A percentile compares a stretch with the other conserved stretches of the same genome.
Conservation (phyloP, 37 sponge, comb jelly and placozoan genomes). For the Diacarnus erythraeanus region DNA sequence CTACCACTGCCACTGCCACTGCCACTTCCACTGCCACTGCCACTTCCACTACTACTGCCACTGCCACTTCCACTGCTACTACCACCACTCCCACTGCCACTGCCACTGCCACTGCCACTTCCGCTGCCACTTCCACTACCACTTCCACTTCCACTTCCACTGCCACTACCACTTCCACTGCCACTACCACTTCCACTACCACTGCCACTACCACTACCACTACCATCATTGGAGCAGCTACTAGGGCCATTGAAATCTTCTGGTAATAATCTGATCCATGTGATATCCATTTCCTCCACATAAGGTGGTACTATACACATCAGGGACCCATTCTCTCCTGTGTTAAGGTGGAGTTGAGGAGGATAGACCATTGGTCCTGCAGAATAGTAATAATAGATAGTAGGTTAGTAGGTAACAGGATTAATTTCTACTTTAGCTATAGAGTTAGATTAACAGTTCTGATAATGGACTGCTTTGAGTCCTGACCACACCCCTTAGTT, state of each 20-base stretch:
- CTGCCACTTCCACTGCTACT: background rate
- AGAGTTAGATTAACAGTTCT: too few species aligned
- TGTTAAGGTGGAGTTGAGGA: background rate
- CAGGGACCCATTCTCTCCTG: background rate
- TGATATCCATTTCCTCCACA: background rate
- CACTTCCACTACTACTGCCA: background rate
- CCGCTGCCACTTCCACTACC: background rate
- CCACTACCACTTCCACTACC: background rate
- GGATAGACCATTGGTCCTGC: background rate
- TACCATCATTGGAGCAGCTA: background rate
- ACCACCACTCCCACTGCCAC: background rate
- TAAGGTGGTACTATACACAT: background rate
- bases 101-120: background rate
- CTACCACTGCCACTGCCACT: background rate
- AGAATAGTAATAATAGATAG: background rate
- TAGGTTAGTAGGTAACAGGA: too few species aligned
- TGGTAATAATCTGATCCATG: background rate
- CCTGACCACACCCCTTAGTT: too few species aligned
- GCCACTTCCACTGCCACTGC: background rate
- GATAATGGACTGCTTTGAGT: too few species aligned
- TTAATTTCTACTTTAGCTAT: too few species aligned
- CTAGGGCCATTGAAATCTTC: background rate
- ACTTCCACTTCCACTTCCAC: background rate
- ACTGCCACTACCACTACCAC: too few species aligned
- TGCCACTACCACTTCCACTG: background rate